Percentiles rank a stretch among this genome's conserved stretches.
Evolutionary conservation across 1,140 invertebrate genomes (phyloP).

Genomic region (Papilio glaucus): DNA sequence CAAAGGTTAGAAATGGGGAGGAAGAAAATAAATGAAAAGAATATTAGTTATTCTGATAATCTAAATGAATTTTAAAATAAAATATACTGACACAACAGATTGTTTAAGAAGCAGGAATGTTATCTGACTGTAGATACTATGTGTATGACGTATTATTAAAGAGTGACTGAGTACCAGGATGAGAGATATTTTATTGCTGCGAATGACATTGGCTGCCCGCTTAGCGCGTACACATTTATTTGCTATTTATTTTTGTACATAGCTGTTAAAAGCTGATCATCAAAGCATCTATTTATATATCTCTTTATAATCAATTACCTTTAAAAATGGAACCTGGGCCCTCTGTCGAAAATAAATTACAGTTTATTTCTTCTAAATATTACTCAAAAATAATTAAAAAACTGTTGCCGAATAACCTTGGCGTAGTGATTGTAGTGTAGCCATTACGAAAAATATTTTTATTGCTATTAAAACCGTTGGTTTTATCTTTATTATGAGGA

Average conservation of each 20-base stretch:
- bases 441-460: no score
- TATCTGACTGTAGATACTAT: conserved; percentile 48
- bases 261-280: conserved; percentile 64
- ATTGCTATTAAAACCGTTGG: no score
- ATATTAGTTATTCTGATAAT: conserved; percentile 59
- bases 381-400: background rate
- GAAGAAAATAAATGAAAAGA: conserved; percentile 71
- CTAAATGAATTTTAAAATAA: conserved; percentile 38
- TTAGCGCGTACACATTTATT: conserved; percentile 61
- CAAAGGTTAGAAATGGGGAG: conserved; percentile 57
- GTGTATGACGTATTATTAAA: conserved; percentile 52
- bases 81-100: conserved; percentile 36
- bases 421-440: no score
- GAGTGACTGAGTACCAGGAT: conserved; percentile 52
- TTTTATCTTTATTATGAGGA: background rate
- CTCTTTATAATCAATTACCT: conserved; percentile 72
- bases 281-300: conserved; percentile 53
- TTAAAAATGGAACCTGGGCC: conserved; percentile 78
- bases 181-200: conserved; percentile 63
- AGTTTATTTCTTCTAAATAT: conserved; percentile 40
- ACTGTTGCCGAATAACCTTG: no score
- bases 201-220: conserved; percentile 57
- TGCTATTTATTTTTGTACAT: conserved; percentile 56
- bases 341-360: conserved; percentile 79
- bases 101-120: conserved; percentile 54